Base-by-base conservation (phyloP, 2,797 vertebrate genomes). In the Heterohyrax brucei region DNA sequence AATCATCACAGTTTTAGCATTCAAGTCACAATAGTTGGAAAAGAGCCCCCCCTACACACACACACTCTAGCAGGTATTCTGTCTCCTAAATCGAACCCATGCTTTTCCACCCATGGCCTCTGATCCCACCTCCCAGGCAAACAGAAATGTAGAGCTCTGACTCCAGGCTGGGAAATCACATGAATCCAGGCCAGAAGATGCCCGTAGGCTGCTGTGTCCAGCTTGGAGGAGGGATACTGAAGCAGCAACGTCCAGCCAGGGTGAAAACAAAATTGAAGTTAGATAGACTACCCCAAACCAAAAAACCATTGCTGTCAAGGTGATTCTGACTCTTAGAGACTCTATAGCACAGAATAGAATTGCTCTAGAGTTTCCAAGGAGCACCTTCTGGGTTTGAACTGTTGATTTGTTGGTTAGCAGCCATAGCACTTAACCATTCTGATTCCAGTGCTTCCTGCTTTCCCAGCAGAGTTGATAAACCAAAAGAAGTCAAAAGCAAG, bases 211-310 rank as follows among this genome's bases (percentile, higher is more conserved):
- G 2, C 16, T 33, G 1, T 61, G 4, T 44, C 26, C 66, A 87
- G 90, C 66, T 79, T 22, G 10, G n/a, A 84, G 64, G n/a, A 30
- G 2, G 2, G 30, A 70, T 72, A 48, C 7, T 91, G 16, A 66
- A 48, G 61, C 93, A 73, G 7, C 5, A 80, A 28, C 83, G 48
- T 62, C 24, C 30, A 95, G 10, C 7, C 18, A 26, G 22, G 28
- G 1, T n/a, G 1, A 84, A 91, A 80, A 85, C 12, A 92, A 81
- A 81, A 81, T 30, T 59, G 8, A 89, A 94, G 48, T 39, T 79
- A 94, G 46, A 24, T 30, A 91, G 46, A 28, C 39, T 39, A 39
- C 39, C 39, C 39, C 39, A 39, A 39, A 39, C 39, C 39, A 39
- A 39, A 39, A 39, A 39, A 39, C 39, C 39, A 39, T 39, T 39